phyloP scores from a whole-genome alignment of 2,113 vertebrate species.

The Micronycteris hirsuta region DNA sequence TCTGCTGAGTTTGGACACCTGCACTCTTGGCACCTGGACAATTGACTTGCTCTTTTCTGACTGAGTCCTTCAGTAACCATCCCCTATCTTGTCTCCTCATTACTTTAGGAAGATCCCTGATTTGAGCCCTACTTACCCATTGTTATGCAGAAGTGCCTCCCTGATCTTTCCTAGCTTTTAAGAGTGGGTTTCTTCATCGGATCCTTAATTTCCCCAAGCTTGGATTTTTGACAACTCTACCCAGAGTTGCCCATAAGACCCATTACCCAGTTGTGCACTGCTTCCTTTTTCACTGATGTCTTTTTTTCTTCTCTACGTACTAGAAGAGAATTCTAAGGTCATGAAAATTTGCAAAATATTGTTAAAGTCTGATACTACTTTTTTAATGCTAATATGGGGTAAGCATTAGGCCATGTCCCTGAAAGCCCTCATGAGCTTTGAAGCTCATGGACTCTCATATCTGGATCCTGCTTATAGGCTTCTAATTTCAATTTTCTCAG shows the following conservation, averaged over 20 bases:
- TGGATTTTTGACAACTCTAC: not conserved
- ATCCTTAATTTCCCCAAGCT: not conserved
- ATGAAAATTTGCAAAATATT: not conserved
- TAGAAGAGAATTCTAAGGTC: not conserved
- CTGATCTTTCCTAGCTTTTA: not conserved
- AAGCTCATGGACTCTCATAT: not conserved
- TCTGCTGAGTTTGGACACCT: not conserved
- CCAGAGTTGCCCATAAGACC: not conserved
- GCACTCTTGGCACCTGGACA: not conserved
- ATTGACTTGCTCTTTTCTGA: not conserved
- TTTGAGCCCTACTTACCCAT: not conserved
- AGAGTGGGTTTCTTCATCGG: not conserved
- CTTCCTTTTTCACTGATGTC: not conserved
- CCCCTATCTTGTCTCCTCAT: not conserved
- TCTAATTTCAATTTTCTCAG: not conserved
- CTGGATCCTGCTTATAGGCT: not conserved
- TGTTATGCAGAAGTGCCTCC: not conserved
- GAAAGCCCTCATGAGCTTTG: too few relatives aligned
- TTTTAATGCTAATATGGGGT: not conserved
- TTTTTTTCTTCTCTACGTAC: not conserved
- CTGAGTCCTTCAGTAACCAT: not conserved
- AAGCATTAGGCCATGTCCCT: not conserved
- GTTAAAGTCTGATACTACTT: not conserved
- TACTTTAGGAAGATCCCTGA: not conserved
- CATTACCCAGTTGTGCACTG: not conserved